Evolutionary conservation across 1,140 invertebrate genomes (phyloP).

Genomic region (Arion vulgaris): DNA sequence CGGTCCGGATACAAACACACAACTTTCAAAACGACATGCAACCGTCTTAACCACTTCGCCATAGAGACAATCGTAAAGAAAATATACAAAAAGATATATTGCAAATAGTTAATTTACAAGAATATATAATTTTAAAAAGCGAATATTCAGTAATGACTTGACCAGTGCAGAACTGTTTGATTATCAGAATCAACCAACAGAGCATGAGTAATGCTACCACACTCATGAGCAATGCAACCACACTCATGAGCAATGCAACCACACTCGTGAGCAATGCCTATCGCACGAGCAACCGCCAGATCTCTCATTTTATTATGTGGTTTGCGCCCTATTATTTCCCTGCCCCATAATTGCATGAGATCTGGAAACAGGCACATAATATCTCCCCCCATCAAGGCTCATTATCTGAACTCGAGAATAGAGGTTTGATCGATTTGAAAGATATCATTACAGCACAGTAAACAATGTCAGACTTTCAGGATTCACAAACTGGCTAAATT

Average conservation of each 20-base stretch:
- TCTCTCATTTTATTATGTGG: background rate
- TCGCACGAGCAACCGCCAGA: background rate
- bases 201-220: too few relatives aligned
- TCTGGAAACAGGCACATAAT: background rate
- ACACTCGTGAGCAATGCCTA: background rate
- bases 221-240: too few relatives aligned
- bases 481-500: background rate
- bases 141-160: too few relatives aligned
- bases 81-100: too few relatives aligned
- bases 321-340: background rate
- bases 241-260: background rate
- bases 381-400: background rate
- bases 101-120: too few relatives aligned
- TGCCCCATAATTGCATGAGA: background rate
- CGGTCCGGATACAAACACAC: too few relatives aligned
- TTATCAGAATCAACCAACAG: too few relatives aligned
- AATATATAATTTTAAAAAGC: too few relatives aligned
- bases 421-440: background rate
- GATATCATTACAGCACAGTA: slow-evolving; percentile 2
- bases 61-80: too few relatives aligned
- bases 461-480: background rate
- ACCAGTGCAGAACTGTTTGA: too few relatives aligned
- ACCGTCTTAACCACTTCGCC: too few relatives aligned
- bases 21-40: too few relatives aligned
- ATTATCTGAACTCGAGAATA: background rate